Percentiles rank a stretch among this genome's conserved stretches.
phyloP scores from a whole-genome alignment of 2,888 invertebrate genomes.

The Meiosimyza platycephala region DNA sequence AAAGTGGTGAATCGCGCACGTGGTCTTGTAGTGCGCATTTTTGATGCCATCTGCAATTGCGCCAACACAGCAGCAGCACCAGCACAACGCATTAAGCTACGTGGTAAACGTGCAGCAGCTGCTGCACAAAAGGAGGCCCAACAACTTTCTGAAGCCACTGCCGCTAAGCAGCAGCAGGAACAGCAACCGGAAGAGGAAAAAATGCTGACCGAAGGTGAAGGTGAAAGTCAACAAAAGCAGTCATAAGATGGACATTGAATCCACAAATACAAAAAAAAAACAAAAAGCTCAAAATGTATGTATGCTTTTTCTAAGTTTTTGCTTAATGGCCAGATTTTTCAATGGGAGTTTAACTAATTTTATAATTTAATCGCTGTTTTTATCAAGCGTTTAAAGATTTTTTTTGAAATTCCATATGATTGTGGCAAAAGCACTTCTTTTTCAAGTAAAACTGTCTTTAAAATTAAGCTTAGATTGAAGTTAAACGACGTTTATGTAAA shows the following conservation, averaged over 20 bases:
- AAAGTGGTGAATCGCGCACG: conserved; percentile 72
- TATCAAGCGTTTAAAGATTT: too few species aligned
- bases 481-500: too few species aligned
- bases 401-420: too few species aligned
- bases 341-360: too few species aligned
- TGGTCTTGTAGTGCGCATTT: conserved; percentile 73
- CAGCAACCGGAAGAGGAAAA: conserved; percentile 46
- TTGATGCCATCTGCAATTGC: conserved; percentile 75
- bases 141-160: conserved; percentile 3
- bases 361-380: too few species aligned
- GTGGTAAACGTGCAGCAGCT: conserved; percentile 57
- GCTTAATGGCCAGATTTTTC: too few species aligned
- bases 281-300: conserved; percentile 26
- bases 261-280: conserved; percentile 36
- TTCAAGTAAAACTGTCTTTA: too few species aligned
- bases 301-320: too few species aligned
- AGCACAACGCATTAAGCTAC: conserved; percentile 64
- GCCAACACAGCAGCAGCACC: conserved; percentile 72
- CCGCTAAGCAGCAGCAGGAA: conserved; percentile 30
- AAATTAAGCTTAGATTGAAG: too few species aligned
- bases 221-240: conserved; percentile 38
- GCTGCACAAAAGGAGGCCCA: conserved; percentile 44
- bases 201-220: not conserved
- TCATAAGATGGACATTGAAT: conserved; percentile 37
- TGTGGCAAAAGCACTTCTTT: too few species aligned